Conservation (phyloP, 2,797 vertebrate species). For the Nyctalus aviator region DNA sequence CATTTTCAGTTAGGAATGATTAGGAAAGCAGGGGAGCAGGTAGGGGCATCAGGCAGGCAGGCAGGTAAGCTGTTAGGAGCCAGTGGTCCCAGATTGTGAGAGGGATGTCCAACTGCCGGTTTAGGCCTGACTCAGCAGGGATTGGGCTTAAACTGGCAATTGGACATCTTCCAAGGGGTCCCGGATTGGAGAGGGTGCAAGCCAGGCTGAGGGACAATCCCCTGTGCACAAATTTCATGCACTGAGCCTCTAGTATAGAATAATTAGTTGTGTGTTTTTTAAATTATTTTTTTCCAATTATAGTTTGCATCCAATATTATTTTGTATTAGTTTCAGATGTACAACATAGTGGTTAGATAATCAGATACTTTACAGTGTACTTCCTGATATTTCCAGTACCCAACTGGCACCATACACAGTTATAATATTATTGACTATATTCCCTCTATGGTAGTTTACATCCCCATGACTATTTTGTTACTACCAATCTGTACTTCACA, state of each 20-base stretch:
- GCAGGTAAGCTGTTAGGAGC: too few species aligned
- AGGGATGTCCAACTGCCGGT: too few species aligned
- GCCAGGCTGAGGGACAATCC: too few species aligned
- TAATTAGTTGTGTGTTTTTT: background rate
- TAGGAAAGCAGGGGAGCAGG: too few species aligned
- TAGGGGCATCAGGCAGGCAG: too few species aligned
- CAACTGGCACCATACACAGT: background rate
- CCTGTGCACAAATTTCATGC: rapidly evolving
- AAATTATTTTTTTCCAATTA: background rate
- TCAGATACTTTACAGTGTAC: background rate
- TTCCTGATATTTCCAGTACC: background rate
- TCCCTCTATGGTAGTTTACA: background rate
- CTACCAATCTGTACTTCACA: background rate
- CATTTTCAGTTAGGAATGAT: too few species aligned
- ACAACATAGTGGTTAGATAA: background rate
- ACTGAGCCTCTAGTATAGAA: background rate
- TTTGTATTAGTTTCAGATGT: background rate
- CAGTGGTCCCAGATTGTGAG: too few species aligned
- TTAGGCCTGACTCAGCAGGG: too few species aligned
- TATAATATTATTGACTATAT: background rate
- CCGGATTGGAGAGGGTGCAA: too few species aligned
- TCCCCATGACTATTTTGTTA: background rate
- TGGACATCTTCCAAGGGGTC: too few species aligned
- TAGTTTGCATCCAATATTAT: background rate
- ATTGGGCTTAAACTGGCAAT: too few species aligned